Evolutionary conservation across 2,888 invertebrate species (phyloP).

Genomic region (Crematogaster levior): DNA sequence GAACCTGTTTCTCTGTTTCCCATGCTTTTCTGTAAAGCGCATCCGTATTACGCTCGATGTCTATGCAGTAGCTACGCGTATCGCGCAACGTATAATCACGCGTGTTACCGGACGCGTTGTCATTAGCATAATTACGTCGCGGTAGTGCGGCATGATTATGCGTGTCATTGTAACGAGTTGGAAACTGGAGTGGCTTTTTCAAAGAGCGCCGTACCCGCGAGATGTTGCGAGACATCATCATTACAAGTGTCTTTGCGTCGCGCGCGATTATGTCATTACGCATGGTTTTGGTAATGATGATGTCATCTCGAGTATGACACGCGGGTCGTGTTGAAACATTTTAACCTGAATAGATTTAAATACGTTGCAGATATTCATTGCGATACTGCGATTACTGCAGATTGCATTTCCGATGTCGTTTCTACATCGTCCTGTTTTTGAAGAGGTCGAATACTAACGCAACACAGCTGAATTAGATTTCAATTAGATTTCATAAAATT

Average conservation of each 20-base stretch:
- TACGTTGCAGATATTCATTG: constrained; percentile 20
- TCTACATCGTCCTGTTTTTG: not conserved
- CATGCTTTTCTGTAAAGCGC: constrained; percentile 1
- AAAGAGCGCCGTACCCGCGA: constrained; percentile 2
- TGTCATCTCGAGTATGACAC: constrained; percentile 15
- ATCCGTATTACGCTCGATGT: constrained; percentile 68
- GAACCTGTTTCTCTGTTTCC: not conserved
- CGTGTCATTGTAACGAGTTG: constrained; percentile 42
- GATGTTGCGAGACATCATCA: constrained; percentile 14
- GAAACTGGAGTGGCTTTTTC: constrained; percentile 37
- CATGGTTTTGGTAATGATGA: constrained; percentile 29
- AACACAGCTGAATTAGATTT: not conserved
- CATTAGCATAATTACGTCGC: constrained; percentile 68
- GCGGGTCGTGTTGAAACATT: not conserved
- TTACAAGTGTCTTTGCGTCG: constrained; percentile 19
- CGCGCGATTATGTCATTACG: constrained; percentile 25
- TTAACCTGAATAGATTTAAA: constrained; percentile 11
- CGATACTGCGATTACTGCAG: not conserved
- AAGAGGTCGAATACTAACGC: not conserved
- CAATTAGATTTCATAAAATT: constrained; percentile 10
- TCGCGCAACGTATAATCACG: constrained; percentile 62
- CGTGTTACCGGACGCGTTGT: constrained; percentile 62
- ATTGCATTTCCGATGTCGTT: not conserved
- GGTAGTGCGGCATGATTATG: constrained; percentile 31
- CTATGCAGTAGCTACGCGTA: constrained; percentile 21